phyloP scores from a whole-genome alignment of 2,888 invertebrate genomes.

The Hofmannophila pseudospretella region DNA sequence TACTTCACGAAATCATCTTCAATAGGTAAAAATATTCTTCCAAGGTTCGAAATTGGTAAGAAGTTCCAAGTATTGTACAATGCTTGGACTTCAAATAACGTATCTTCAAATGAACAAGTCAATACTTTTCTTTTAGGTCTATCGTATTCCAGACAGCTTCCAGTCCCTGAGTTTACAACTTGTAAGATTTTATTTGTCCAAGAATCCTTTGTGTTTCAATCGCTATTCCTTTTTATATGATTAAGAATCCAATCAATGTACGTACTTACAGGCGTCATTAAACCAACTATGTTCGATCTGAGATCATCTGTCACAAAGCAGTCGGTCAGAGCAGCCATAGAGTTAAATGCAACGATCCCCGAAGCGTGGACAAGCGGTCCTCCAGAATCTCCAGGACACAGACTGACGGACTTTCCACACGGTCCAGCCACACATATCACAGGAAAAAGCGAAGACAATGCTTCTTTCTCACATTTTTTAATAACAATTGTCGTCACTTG shows the following conservation, averaged over 20 bases:
- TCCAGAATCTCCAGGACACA: constrained; percentile 8
- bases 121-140: too few species aligned
- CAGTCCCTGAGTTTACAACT: too few species aligned
- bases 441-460: constrained; percentile 1
- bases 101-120: too few species aligned
- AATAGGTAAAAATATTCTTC: too few species aligned
- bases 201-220: too few species aligned
- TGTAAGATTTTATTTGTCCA: too few species aligned
- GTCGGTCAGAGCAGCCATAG: not conserved
- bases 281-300: not conserved
- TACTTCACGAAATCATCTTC: too few species aligned
- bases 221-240: too few species aligned
- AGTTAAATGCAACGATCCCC: constrained; percentile 5
- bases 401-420: not conserved
- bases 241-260: constrained; percentile 1
- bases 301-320: not conserved
- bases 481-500: constrained; percentile 6
- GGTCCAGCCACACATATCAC: constrained; percentile 5
- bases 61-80: too few species aligned
- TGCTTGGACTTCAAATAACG: too few species aligned
- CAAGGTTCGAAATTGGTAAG: too few species aligned
- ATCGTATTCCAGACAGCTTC: too few species aligned
- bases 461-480: not conserved
- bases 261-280: not conserved
- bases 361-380: constrained; percentile 7